phyloP scores from a whole-genome alignment of 2,888 invertebrate species.

The Apotomis turbidana region DNA sequence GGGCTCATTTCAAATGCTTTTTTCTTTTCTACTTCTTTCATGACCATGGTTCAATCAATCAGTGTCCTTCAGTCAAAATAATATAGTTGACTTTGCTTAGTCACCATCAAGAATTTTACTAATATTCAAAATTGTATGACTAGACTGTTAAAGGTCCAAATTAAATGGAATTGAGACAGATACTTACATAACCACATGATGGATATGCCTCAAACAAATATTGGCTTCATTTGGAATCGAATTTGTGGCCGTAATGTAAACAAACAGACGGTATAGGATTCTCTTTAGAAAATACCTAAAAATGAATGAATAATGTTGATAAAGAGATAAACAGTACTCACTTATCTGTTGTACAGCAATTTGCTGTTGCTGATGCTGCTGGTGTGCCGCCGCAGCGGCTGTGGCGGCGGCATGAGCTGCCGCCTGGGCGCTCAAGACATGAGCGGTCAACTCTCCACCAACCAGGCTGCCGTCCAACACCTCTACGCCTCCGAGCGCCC shows the following conservation, averaged over 20 bases:
- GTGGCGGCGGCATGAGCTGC: constrained; percentile 79
- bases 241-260: background rate
- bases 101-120: too few species aligned
- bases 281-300: background rate
- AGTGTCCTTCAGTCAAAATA: too few species aligned
- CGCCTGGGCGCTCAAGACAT: constrained; percentile 77
- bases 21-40: too few species aligned
- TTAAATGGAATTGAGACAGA: too few species aligned
- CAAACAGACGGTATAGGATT: background rate
- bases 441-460: constrained; percentile 74
- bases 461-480: constrained; percentile 75
- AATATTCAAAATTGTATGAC: too few species aligned
- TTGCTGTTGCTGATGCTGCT: constrained; percentile 69
- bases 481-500: constrained; percentile 82
- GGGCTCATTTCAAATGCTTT: too few species aligned
- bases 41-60: too few species aligned
- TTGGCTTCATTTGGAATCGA: too few species aligned
- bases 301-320: background rate
- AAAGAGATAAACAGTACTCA: constrained; percentile 53
- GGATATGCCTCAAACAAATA: too few species aligned
- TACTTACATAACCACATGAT: too few species aligned
- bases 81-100: too few species aligned
- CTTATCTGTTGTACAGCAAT: constrained; percentile 76
- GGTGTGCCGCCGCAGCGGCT: constrained; percentile 72
- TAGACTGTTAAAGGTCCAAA: too few species aligned